phyloP scores from a whole-genome alignment of 53 echinoderm and acorn worm species.

The Hippasteria phrygiana region DNA sequence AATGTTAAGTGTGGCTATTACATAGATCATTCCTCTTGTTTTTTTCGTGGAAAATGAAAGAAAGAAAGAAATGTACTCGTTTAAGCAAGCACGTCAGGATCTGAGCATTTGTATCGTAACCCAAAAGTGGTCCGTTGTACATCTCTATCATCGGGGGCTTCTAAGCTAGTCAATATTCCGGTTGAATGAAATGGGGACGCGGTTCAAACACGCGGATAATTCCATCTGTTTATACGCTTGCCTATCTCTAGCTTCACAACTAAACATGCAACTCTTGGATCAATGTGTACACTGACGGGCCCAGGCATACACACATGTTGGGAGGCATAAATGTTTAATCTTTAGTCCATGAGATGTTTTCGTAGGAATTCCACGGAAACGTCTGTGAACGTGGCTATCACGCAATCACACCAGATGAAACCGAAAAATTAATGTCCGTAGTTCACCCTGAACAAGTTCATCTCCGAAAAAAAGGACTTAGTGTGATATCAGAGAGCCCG shows the following conservation, averaged over 20 bases:
- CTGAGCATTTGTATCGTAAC: neutral
- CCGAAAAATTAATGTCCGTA: no score
- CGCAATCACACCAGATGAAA: neutral
- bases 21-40: neutral
- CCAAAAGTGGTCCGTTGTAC: neutral
- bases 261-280: neutral
- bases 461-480: no score
- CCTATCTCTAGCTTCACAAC: neutral
- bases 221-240: conserved; percentile 24
- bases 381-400: neutral
- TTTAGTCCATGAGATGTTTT: neutral
- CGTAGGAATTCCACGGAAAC: neutral
- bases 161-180: conserved; percentile 30
- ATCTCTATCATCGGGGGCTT: conserved; percentile 35
- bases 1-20: conserved; percentile 40
- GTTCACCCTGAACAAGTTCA: no score
- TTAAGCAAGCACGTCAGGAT: neutral
- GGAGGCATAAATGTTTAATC: neutral
- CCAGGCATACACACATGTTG: neutral
- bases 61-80: neutral
- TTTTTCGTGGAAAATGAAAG: neutral
- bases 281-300: neutral
- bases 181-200: conserved; percentile 47
- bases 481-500: no score
- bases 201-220: conserved; percentile 18